phyloP scores from a whole-genome alignment of 2,888 invertebrate species.

The Tetanocera ferruginea region DNA sequence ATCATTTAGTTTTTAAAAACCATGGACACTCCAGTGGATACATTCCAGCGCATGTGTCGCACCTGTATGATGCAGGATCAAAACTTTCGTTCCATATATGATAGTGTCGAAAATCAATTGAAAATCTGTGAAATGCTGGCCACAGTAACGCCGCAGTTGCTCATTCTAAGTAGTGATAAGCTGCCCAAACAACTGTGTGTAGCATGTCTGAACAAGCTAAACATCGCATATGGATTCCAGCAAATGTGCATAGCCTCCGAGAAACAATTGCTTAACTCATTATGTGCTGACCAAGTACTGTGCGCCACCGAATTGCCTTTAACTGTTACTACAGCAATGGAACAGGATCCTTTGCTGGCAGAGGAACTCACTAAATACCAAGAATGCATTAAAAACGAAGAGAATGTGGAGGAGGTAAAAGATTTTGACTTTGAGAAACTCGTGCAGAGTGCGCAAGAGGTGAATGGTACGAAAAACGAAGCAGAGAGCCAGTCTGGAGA shows the following conservation, averaged over 20 bases:
- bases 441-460: not conserved
- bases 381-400: not conserved
- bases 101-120: constrained; percentile 1
- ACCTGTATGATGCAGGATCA: constrained; percentile 45
- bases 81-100: constrained; percentile 30
- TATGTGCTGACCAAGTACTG: constrained; percentile 1
- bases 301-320: not conserved
- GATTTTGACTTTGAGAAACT: not conserved
- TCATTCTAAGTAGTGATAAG: constrained; percentile 68
- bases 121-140: constrained; percentile 23
- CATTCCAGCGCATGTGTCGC: constrained; percentile 44
- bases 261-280: constrained; percentile 58
- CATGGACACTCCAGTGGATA: not conserved
- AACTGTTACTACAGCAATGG: not conserved
- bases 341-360: constrained; percentile 36
- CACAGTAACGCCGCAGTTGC: constrained; percentile 24
- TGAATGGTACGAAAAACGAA: not conserved
- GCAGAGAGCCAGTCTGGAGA: not conserved
- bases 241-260: constrained; percentile 71
- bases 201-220: constrained; percentile 72
- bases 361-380: not conserved
- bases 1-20: not conserved
- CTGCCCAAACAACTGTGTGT: constrained; percentile 75
- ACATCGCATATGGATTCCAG: constrained; percentile 72
- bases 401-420: not conserved